A percentile compares a stretch with the other conserved stretches of the same genome.
Evolutionary conservation across 2,888 invertebrate species (phyloP).

Genomic region (Chymomyza amoena): DNA sequence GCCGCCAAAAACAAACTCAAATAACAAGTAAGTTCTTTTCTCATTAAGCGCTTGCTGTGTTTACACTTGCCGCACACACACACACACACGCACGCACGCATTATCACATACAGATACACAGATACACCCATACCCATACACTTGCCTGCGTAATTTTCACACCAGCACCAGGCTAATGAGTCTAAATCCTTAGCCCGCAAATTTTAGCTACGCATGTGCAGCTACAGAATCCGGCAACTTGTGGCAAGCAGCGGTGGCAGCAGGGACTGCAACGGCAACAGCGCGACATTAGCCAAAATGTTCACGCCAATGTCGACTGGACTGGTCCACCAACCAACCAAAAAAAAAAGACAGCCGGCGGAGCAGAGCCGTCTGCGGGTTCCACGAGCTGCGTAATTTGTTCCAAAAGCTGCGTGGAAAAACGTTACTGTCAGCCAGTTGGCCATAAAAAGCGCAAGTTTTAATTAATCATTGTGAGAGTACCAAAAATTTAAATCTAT

Average conservation of each 20-base stretch:
- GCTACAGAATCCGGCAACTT: not conserved
- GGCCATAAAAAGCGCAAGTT: constrained; percentile 36
- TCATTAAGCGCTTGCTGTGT: constrained; percentile 60
- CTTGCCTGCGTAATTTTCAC: constrained; percentile 49
- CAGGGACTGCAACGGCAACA: not conserved
- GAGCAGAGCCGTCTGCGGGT: constrained; percentile 11
- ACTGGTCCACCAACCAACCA: constrained; percentile 2
- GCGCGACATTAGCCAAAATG: constrained; percentile 18
- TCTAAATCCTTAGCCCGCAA: constrained; percentile 64
- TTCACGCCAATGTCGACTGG: not conserved
- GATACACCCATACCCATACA: constrained; percentile 24
- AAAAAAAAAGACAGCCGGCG: constrained; percentile 16
- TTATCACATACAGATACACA: constrained; percentile 9
- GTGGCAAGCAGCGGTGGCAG: not conserved
- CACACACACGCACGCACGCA: constrained; percentile 18
- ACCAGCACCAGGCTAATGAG: constrained; percentile 66
- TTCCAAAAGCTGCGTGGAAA: constrained; percentile 55
- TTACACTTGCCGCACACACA: constrained; percentile 40
- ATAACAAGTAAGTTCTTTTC: constrained; percentile 66
- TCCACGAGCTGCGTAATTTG: constrained; percentile 53
- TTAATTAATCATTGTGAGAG: constrained; percentile 54
- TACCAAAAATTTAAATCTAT: not conserved
- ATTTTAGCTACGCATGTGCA: constrained; percentile 32
- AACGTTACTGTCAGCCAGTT: constrained; percentile 28
- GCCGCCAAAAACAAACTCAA: constrained; percentile 50